Evolutionary conservation across 2,113 vertebrate species (phyloP), one percentile per base, ranked within the genome.

Genomic region (Pluvianellus socialis): DNA sequence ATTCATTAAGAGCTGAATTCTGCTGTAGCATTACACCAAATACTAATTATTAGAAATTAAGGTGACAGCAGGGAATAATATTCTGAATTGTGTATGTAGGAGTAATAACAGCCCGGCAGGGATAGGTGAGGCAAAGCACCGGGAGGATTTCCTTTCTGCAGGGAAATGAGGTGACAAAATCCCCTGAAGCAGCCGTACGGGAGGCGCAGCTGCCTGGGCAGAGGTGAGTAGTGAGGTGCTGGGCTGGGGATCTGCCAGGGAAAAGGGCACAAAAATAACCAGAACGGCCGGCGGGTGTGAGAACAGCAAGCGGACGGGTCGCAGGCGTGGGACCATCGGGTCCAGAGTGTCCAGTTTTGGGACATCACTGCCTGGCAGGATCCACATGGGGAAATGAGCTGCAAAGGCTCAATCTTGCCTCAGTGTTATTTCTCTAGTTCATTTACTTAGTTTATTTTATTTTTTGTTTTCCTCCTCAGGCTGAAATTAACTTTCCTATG

Each of bases 41-140:
- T 22, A 94, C 50, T 85, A 93, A 95, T 95, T 93, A 91, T 74
- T 91, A 77, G 90, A 87, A 92, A 93, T 94, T 62, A 94, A 89
- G 79, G 90, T 89, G 95, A 68, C 84, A 59, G 24, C 70, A 87
- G 65, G 80, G 52, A 91, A 50, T 81, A 89, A 95, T 62, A 84
- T 22, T 58, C 89, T 20, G 40, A 83, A 33, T 23, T 61, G 73
- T 70, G 28, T 70, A 66, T 89, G 84, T 52, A 77, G 83, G 63
- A 89, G 59, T 66, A 86, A 66, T 86, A 86, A 56, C 45, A 79
- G 67, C 58, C 83, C 3, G 2, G 23, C 38, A 71, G 79, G 56
- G 45, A 62, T 40, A 47, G 75, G 62, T 3, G 9, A 76, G 55
- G 58, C 22, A 77, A 86, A 95, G 40, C 83, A 89, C 72, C 3